phyloP scores from a whole-genome alignment of 2,113 vertebrate species.

The Syngnathoides biaculeatus region DNA sequence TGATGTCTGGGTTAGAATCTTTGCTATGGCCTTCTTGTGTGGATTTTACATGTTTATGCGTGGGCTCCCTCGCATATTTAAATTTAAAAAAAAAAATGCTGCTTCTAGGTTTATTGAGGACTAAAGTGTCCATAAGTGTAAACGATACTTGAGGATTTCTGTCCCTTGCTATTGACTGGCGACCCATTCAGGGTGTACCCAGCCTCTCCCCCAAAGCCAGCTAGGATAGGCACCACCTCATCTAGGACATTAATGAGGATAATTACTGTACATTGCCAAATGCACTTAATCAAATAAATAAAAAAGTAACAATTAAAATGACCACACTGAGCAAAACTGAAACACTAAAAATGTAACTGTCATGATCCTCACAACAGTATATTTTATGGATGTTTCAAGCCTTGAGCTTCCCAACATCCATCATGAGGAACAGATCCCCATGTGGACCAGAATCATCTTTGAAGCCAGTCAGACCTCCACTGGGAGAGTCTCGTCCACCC shows the following conservation, averaged over 20 bases:
- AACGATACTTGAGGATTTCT: too few relatives aligned
- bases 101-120: too few relatives aligned
- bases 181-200: too few relatives aligned
- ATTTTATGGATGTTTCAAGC: background rate
- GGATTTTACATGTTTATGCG: too few relatives aligned
- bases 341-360: background rate
- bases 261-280: background rate
- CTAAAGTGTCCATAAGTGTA: too few relatives aligned
- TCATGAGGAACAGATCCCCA: constrained; percentile 33
- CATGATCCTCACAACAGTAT: background rate
- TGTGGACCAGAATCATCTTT: constrained; percentile 62
- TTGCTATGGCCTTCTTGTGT: too few relatives aligned
- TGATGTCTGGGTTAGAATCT: too few relatives aligned
- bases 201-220: too few relatives aligned
- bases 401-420: constrained; percentile 14
- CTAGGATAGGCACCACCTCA: background rate
- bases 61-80: too few relatives aligned
- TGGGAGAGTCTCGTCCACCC: constrained; percentile 59
- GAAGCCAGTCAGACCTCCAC: constrained; percentile 59
- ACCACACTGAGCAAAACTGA: background rate
- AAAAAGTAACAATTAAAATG: background rate
- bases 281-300: background rate
- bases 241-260: background rate
- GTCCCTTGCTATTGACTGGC: too few relatives aligned
- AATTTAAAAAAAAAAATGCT: too few relatives aligned